These are phyloP conservation scores for Esperia sulphurella DNA, from an alignment of 2,888 invertebrate genomes.

Conservation along the genomic window DNA sequence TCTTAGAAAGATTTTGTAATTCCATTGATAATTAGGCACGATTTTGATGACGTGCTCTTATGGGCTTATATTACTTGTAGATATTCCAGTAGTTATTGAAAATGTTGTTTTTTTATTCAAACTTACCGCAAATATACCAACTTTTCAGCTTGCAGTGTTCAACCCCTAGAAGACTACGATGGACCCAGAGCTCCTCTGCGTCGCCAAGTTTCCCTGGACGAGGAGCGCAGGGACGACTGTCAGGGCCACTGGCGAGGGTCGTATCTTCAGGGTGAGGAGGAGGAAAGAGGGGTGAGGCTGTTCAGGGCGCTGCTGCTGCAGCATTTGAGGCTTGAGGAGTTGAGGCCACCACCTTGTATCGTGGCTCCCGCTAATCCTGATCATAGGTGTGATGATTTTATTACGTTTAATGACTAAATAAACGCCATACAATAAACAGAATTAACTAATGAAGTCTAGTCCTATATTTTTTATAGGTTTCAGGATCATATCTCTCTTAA, in stretches of 20 bases:
- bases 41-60: no score
- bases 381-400: conserved; percentile 42
- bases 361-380: conserved; percentile 61
- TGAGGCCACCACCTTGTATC: conserved; percentile 65
- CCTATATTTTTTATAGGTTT: no score
- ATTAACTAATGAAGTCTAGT: no score
- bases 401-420: no score
- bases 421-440: no score
- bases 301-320: conserved; percentile 68
- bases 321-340: conserved; percentile 61
- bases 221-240: conserved; percentile 69
- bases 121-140: no score
- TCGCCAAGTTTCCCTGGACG: conserved; percentile 69
- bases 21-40: no score
- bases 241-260: conserved; percentile 70
- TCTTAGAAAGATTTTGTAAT: no score
- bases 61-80: no score
- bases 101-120: no score
- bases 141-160: conserved; percentile 59
- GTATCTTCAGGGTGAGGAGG: conserved; percentile 63
- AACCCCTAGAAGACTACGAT: conserved; percentile 67
- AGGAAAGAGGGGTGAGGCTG: conserved; percentile 70
- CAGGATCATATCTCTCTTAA: no score
- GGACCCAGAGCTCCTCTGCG: conserved; percentile 63
- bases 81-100: no score